phyloP scores from a whole-genome alignment of 2,888 invertebrate genomes.

The Tenthredo amoena region DNA sequence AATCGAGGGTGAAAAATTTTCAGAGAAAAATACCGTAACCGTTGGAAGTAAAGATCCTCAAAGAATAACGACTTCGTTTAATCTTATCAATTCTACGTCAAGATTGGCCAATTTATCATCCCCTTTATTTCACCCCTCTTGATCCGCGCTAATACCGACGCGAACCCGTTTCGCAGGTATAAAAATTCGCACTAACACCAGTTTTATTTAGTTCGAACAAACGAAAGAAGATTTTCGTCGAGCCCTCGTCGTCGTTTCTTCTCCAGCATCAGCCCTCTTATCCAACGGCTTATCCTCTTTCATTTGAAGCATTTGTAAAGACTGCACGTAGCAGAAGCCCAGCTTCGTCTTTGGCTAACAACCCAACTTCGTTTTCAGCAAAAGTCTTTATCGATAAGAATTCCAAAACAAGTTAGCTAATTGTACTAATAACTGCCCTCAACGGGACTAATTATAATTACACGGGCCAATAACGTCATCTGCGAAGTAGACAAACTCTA shows the following conservation, averaged over 20 bases:
- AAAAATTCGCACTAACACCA: neutral
- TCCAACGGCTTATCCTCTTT: conserved; percentile 10
- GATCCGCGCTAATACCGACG: neutral
- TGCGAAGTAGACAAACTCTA: neutral
- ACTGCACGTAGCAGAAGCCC: conserved; percentile 5
- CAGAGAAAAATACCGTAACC: neutral
- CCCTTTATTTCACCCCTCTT: neutral
- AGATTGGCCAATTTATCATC: conserved; percentile 31
- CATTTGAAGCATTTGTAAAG: conserved; percentile 17
- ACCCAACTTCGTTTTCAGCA: neutral
- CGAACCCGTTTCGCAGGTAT: neutral
- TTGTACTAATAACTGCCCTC: neutral
- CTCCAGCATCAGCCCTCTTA: neutral
- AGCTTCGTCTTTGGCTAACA: neutral
- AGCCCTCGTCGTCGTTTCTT: neutral
- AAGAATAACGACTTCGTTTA: neutral
- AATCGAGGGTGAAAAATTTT: neutral
- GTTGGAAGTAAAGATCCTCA: neutral
- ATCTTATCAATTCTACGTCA: neutral
- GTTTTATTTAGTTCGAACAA: conserved; percentile 16
- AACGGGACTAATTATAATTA: neutral
- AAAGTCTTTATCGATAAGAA: neutral
- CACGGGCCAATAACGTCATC: neutral
- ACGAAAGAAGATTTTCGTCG: neutral
- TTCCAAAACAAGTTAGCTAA: neutral